Conservation (phyloP, 2,113 vertebrate species). For the Malurus alboscapulatus region DNA sequence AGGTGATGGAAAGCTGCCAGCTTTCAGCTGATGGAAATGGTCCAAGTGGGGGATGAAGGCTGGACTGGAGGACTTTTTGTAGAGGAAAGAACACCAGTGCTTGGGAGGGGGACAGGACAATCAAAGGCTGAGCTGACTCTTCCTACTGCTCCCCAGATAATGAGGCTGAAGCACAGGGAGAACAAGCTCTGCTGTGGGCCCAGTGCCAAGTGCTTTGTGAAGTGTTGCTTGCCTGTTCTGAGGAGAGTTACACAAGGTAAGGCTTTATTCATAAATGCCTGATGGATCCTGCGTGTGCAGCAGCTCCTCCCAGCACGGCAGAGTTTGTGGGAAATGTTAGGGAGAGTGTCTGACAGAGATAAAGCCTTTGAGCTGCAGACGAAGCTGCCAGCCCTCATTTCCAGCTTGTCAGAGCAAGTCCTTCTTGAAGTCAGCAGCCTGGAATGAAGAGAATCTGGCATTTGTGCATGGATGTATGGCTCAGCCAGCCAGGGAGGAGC, state of each 20-base stretch:
- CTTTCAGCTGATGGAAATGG: not conserved
- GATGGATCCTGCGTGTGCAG: not conserved
- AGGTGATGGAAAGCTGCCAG: not conserved
- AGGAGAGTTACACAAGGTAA: constrained; percentile 25
- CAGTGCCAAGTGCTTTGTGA: not conserved
- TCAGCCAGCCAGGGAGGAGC: constrained; percentile 13
- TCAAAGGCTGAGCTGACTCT: not conserved
- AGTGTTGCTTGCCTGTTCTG: not conserved
- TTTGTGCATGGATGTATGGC: constrained; percentile 31
- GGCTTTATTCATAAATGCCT: not conserved
- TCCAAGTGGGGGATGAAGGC: not conserved
- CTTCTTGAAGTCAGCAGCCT: constrained; percentile 59
- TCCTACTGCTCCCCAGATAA: constrained; percentile 12
- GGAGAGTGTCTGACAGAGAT: constrained; percentile 41
- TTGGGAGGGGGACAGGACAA: not conserved
- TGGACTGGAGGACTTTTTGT: not conserved
- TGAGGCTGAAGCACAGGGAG: constrained; percentile 33
- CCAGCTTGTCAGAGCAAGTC: constrained; percentile 67
- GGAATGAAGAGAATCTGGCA: constrained; percentile 70
- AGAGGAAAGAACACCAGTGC: not conserved
- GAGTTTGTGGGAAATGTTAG: constrained; percentile 21
- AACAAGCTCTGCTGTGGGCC: constrained; percentile 21
- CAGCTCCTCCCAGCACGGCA: constrained; percentile 42
- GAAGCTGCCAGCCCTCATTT: constrained; percentile 36
- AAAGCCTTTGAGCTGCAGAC: constrained; percentile 47